These are phyloP conservation scores for Odontamblyopus rebecca DNA, from an alignment of 2,797 vertebrate species.

Conservation along the genomic window DNA sequence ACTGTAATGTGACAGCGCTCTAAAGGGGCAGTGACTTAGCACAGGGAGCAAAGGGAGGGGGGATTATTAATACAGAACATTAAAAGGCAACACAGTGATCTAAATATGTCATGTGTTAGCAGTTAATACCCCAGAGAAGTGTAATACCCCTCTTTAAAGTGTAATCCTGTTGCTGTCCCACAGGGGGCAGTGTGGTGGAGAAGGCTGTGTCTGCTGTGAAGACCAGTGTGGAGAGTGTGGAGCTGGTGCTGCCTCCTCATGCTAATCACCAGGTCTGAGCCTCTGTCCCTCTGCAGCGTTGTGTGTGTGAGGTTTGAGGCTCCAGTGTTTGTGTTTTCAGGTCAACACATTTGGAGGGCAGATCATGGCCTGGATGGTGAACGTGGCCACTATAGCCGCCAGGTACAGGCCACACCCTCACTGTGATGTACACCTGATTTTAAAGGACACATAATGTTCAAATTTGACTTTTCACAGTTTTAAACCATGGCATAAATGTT, in stretches of 20 bases:
- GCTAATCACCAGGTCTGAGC: slow-evolving; percentile 87
- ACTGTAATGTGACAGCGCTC: too few relatives aligned
- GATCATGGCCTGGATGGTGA: slow-evolving; percentile 99
- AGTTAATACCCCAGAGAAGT: too few relatives aligned
- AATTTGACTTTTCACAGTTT: too few relatives aligned
- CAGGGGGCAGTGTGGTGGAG: slow-evolving; percentile 52
- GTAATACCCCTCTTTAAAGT: too few relatives aligned
- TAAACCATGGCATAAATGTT: too few relatives aligned
- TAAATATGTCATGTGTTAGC: too few relatives aligned
- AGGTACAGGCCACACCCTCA: slow-evolving; percentile 72
- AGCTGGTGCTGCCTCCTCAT: slow-evolving; percentile 91
- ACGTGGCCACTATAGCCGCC: slow-evolving; percentile 91
- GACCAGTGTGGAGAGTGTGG: slow-evolving; percentile 91
- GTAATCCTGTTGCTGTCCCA: slow-evolving; percentile 4
- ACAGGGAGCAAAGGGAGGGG: too few relatives aligned
- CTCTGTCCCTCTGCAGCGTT: background rate
- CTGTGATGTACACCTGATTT: too few relatives aligned
- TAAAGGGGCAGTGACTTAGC: too few relatives aligned
- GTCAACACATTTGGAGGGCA: slow-evolving; percentile 93
- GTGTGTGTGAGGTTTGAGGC: background rate
- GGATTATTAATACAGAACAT: too few relatives aligned
- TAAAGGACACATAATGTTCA: too few relatives aligned
- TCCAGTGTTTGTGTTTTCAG: slow-evolving; percentile 22
- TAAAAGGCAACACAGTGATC: too few relatives aligned
- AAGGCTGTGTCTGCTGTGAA: slow-evolving; percentile 75